Percentiles rank a stretch among this genome's conserved stretches.
Evolutionary conservation across 1,140 invertebrate genomes (phyloP).

Genomic region (Octopus bimaculoides): DNA sequence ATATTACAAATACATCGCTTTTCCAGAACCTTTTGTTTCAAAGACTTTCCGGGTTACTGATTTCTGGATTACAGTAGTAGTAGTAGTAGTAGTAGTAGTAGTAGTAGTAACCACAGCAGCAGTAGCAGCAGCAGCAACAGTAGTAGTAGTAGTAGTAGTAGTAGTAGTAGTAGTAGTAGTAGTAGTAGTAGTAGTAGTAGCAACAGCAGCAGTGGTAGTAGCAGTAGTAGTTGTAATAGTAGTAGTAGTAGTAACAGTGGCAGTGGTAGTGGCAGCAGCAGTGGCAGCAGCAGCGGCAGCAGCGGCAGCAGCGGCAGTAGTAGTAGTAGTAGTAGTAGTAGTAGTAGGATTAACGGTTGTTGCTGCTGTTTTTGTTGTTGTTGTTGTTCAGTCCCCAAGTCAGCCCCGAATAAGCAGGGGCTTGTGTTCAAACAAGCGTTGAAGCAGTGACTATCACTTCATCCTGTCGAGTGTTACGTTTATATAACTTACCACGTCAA

Average conservation of each 20-base stretch:
- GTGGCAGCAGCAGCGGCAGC: background rate
- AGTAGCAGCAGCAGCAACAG: background rate
- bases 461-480: background rate
- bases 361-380: background rate
- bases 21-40: too few relatives aligned
- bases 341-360: background rate
- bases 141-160: constrained; percentile 12
- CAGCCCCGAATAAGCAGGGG: background rate
- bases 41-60: background rate
- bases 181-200: constrained; percentile 21
- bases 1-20: too few relatives aligned
- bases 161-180: constrained; percentile 20
- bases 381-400: background rate
- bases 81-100: too few relatives aligned
- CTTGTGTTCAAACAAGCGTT: background rate
- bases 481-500: background rate
- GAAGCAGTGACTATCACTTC: background rate
- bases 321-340: constrained; percentile 5
- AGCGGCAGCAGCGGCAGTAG: constrained; percentile 5
- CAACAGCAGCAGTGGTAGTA: background rate
- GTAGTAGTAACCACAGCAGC: too few relatives aligned
- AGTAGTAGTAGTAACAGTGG: constrained; percentile 13
- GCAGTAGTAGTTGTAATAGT: background rate
- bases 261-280: constrained; percentile 12
- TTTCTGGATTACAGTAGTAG: background rate